Base-by-base conservation (phyloP, 2,797 vertebrate genomes). In the Characodon lateralis region DNA sequence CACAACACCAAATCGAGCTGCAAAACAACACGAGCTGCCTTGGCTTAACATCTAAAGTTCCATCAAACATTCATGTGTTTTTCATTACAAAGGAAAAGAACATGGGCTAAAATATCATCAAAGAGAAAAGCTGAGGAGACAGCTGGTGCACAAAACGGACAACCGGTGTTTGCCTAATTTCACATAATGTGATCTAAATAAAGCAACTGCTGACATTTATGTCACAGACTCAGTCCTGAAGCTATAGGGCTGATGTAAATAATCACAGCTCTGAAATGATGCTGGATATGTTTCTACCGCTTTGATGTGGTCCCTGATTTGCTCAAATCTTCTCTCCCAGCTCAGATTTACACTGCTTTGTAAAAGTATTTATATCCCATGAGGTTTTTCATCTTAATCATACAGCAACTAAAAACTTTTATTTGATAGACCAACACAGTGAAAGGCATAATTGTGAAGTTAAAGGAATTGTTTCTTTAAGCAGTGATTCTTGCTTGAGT, bases 131-230 rank as follows among this genome's bases (percentile, higher is more conserved):
- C 26, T 70, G 71, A 61, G 28, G 70, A 78, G 58, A 76, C 72
- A 85, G 68, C 81, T 70, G 66, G 55, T 56, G 28, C 69, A 66
- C 18, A 73, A 85, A 87, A 78, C 24, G 71, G 66, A 59, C 28
- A 46, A 78, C 73, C 74, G 50, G 73, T 59, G 82, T 80, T 78
- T 74, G 8, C 39, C 71, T 79, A 73, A 82, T 83, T 83, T 80
- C 14, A 79, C 24, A 53, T 71, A 73, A 88, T 78, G 41, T 41
- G 46, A 79, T 82, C 77, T 63, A 80, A 84, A 86, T 79, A 69
- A 84, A 83, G 74, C 71, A 83, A 58, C 68, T 82, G 65, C 74
- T 84, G 68, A 78, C 83, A 82, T 81, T 86, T 73, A 86, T 76
- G 28, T 79, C 65, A 76, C 48, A 79, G 58, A 73, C 50, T 31